These are phyloP conservation scores for Eutolmus rufibarbis DNA, from an alignment of 2,888 invertebrate species.

Conservation along the genomic window DNA sequence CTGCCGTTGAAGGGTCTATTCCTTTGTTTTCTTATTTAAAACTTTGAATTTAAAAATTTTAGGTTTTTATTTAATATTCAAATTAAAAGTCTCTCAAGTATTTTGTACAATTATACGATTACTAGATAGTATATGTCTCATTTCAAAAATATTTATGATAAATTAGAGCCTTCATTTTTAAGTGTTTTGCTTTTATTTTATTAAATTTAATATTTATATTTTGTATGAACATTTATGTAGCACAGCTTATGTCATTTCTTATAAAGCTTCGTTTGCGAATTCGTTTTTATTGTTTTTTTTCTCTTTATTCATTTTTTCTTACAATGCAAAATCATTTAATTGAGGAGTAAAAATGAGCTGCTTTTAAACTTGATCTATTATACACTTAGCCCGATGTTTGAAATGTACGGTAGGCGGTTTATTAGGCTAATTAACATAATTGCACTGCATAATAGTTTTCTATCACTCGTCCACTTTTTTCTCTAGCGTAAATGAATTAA, in stretches of 20 bases:
- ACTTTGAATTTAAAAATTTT: neutral
- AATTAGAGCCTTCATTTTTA: conserved; percentile 13
- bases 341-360: neutral
- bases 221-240: neutral
- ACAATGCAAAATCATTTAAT: neutral
- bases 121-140: neutral
- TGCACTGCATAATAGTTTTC: neutral
- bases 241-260: neutral
- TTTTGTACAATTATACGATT: conserved; percentile 16
- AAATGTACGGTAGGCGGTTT: neutral
- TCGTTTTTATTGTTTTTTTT: neutral
- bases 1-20: conserved; percentile 48
- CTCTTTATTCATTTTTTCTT: neutral
- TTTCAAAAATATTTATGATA: conserved; percentile 33
- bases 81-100: conserved; percentile 26
- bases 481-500: neutral
- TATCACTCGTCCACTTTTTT: neutral
- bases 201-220: neutral
- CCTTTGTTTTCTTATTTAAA: conserved; percentile 19
- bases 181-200: neutral
- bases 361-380: neutral
- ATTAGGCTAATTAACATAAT: neutral
- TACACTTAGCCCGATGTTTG: neutral
- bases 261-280: conserved; percentile 13
- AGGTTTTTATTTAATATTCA: neutral